phyloP scores from a whole-genome alignment of 2,888 invertebrate species.

The Drosophila paucipuncta region DNA sequence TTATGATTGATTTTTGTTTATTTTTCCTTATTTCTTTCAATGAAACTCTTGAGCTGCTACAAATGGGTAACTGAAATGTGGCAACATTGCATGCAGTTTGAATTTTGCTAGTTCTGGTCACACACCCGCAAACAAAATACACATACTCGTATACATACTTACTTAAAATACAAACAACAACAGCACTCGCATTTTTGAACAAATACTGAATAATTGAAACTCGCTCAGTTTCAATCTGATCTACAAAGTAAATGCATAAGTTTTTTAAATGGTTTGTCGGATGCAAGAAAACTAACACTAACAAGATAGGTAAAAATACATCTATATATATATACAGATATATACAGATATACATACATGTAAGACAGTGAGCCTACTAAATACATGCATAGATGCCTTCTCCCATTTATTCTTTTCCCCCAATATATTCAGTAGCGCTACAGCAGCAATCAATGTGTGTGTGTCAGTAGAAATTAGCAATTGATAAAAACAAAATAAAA shows the following conservation, averaged over 20 bases:
- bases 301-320: slow-evolving; percentile 28
- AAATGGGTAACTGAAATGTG: slow-evolving; percentile 54
- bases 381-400: slow-evolving; percentile 10
- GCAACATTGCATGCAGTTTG: slow-evolving; percentile 44
- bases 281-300: slow-evolving; percentile 22
- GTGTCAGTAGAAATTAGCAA: slow-evolving; percentile 64
- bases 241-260: slow-evolving; percentile 33
- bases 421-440: slow-evolving; percentile 48
- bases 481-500: slow-evolving; percentile 23
- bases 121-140: slow-evolving; percentile 12
- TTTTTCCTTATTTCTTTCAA: slow-evolving; percentile 5
- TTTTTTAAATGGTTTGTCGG: slow-evolving; percentile 38
- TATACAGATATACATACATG: slow-evolving; percentile 10
- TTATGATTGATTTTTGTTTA: background rate
- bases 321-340: slow-evolving; percentile 10
- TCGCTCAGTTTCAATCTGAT: slow-evolving; percentile 42
- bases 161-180: slow-evolving; percentile 33
- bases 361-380: slow-evolving; percentile 35
- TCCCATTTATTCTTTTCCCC: slow-evolving; percentile 22
- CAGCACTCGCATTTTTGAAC: slow-evolving; percentile 73
- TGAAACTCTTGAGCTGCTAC: slow-evolving; percentile 20
- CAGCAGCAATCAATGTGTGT: slow-evolving; percentile 69
- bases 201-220: slow-evolving; percentile 40
- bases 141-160: slow-evolving; percentile 12
- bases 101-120: slow-evolving; percentile 24